Evolutionary conservation across 1,140 invertebrate genomes (phyloP), one percentile per base, ranked within the genome.

Genomic region (Apis dorsata): DNA sequence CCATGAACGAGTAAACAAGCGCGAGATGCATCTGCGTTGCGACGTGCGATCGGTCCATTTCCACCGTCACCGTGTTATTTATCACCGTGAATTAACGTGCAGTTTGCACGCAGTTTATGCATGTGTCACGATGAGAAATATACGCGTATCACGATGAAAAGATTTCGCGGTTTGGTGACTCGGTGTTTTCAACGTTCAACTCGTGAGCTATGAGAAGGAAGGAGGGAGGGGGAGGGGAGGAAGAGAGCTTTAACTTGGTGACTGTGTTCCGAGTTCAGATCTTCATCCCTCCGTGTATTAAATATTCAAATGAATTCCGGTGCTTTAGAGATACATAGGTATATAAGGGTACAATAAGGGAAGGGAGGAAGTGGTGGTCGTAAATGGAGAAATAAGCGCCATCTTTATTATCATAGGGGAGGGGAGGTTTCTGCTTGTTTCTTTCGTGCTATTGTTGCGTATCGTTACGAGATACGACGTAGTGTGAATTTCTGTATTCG

Each of bases 251-350:
- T 59, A n/a, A 28, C 53, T 57, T 71, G 13, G 78, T 4, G 55
- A 66, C 62, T 57, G 78, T 78, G 78, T 78, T 60, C 24, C 59
- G 21, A 28, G 55, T 72, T 59, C 55, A 24, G 44, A 74, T 53
- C n/a, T 21, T 19, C 19, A 2, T 21, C n/a, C 5, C 19, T 21
- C 44, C 59, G 5, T 44, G 34, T 44, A 7, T 85, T 84, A 83
- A 78, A 85, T 83, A 86, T 86, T 86, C 79, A 82, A 55, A 83
- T 24, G 24, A 24, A 80, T 69, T 75, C 51, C 44, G 68, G 62
- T 60, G 28, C 69, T 79, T 24, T 70, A 74, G 59, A 66, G 68
- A 63, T 82, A 71, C 72, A 19, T n/a, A 24, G 24, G 17, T 28
- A 8, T 49, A 28, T 60, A 44, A 24, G 34, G 19, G 9, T 34